Conservation (phyloP, 1,140 invertebrate genomes). For the Bombus haemorrhoidalis region DNA sequence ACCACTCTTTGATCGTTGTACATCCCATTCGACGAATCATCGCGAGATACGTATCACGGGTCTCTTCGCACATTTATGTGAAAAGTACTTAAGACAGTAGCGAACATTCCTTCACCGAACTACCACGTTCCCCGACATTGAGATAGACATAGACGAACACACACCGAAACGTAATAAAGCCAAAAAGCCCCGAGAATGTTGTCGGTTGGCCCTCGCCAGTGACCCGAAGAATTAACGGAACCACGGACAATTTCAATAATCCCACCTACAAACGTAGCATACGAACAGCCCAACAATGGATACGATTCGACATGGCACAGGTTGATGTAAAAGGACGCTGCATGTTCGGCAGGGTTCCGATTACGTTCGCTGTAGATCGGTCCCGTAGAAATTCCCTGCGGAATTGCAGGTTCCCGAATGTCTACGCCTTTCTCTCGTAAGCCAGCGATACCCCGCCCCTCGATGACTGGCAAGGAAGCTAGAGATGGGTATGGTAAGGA, state of each 20-base stretch:
- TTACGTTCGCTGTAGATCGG: conserved; percentile 36
- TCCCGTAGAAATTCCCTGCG: conserved; percentile 49
- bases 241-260: conserved; percentile 24
- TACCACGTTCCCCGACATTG: not conserved
- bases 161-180: not conserved
- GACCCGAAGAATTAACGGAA: conserved; percentile 17
- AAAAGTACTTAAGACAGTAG: not conserved
- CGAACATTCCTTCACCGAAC: not conserved
- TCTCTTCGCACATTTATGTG: not conserved
- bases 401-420: conserved; percentile 50
- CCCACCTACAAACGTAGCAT: not conserved
- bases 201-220: not conserved
- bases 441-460: not conserved
- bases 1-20: too few species aligned
- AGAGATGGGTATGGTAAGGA: not conserved
- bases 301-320: not conserved
- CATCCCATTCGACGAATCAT: not conserved
- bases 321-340: conserved; percentile 36
- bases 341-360: conserved; percentile 42
- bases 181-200: not conserved
- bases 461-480: conserved; percentile 9
- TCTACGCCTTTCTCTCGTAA: conserved; percentile 69
- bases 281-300: not conserved
- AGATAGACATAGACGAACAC: not conserved
- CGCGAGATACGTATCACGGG: not conserved